Base-by-base conservation (phyloP, 2,113 vertebrate genomes). In the Barnardius zonarius region DNA sequence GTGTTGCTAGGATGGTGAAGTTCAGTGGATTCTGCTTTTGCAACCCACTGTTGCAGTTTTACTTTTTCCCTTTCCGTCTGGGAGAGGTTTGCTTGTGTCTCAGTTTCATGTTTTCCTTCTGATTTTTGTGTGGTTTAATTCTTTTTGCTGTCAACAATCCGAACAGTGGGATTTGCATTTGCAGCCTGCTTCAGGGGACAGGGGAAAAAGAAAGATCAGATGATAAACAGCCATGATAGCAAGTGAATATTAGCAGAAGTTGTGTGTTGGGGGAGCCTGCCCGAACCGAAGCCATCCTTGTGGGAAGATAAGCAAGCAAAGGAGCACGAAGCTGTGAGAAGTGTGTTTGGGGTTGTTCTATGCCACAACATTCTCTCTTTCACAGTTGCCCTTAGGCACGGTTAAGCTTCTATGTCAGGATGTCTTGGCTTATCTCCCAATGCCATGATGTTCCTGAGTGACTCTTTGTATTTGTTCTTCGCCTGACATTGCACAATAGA, bases 201-300 rank as follows among this genome's bases (percentile, higher is more conserved):
- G 72, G 35, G 25, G 44, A 31, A 27, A 57, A 63, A 30, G 94
- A 93, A 23, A 57, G 35, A 35, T 57, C 93, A 91, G 95, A 96
- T 95, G 91, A 83, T 46, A 95, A 97, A 97, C 28, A 96, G 85
- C 44, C 94, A 82, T 83, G 88, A 63, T 55, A 88, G 37, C 31
- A 79, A 93, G 79, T 73, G 83, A 78, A 87, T 95, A 92, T 97
- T 87, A 94, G 87, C 69, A 95, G 90, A 97, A 96, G 72, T 70
- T 77, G 72, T 33, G 33, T 63, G 22, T 0, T 59, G 61, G 48
- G 28, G 86, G 63, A 75, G 54, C 80, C 46, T 90, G 94, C 66
- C 28, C 0, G 6, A 86, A 46, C 80, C 22, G 5, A 49, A 27
- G 33, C 7, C 51, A 17, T n/a, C 63, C 46, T 43, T 44, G 43